phyloP scores from a whole-genome alignment of 2,113 vertebrate species.

The Grantiella picta region DNA sequence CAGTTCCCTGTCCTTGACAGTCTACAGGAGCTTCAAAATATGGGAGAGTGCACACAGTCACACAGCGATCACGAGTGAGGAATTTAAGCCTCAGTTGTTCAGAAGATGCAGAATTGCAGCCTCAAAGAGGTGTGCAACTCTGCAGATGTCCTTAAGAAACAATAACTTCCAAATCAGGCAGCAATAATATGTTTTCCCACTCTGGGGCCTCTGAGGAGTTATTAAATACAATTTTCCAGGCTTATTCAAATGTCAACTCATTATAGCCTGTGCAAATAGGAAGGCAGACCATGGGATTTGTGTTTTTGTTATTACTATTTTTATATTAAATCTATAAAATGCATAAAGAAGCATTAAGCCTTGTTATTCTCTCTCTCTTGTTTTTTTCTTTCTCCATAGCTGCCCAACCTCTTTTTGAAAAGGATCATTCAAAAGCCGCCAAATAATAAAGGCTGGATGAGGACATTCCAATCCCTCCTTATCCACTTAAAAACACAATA shows the following conservation, averaged over 20 bases:
- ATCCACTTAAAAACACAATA: conserved; percentile 46
- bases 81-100: not conserved
- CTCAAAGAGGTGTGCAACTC: not conserved
- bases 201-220: not conserved
- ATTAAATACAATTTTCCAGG: conserved; percentile 36
- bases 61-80: not conserved
- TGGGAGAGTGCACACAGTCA: not conserved
- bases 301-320: conserved; percentile 5
- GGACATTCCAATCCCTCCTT: conserved; percentile 50
- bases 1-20: not conserved
- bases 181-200: not conserved
- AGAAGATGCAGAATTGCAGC: not conserved
- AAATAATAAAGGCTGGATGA: conserved; percentile 43
- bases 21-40: not conserved
- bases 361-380: not conserved
- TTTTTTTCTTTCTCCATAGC: not conserved
- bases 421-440: conserved; percentile 36
- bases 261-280: not conserved
- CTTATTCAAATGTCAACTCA: conserved; percentile 13
- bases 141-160: not conserved
- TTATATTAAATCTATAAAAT: conserved; percentile 35
- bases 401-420: conserved; percentile 28
- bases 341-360: not conserved
- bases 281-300: not conserved
- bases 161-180: not conserved